Conservation (phyloP, 2,797 vertebrate genomes). For the Vipera latastei region DNA sequence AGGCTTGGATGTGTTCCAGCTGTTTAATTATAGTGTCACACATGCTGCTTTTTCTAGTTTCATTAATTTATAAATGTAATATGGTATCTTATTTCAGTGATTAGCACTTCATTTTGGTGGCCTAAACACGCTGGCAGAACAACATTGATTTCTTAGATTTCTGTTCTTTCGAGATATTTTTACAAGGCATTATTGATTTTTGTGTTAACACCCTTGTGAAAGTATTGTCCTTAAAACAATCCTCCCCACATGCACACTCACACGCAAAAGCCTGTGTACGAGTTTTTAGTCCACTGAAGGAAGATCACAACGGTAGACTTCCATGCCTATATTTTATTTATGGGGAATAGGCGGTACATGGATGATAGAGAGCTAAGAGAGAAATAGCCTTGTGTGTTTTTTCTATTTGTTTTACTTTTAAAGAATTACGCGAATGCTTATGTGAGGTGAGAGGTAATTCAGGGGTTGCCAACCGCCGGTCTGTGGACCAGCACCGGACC, state of each 20-base stretch:
- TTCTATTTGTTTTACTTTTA: background rate
- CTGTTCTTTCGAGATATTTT: slow-evolving; percentile 69
- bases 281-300: slow-evolving; percentile 21
- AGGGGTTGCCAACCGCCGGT: background rate
- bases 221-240: slow-evolving; percentile 43
- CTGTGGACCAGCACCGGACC: accelerated
- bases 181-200: slow-evolving; percentile 65
- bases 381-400: background rate
- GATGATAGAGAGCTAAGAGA: background rate
- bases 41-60: slow-evolving; percentile 77
- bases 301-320: slow-evolving; percentile 16
- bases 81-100: slow-evolving; percentile 78
- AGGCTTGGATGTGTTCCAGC: slow-evolving; percentile 79
- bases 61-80: slow-evolving; percentile 80
- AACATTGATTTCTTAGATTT: slow-evolving; percentile 72
- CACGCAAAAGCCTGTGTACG: slow-evolving; percentile 12
- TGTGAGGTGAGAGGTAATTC: background rate
- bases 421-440: background rate
- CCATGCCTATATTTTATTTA: background rate
- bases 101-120: slow-evolving; percentile 79
- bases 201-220: slow-evolving; percentile 59
- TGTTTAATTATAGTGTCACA: slow-evolving; percentile 78
- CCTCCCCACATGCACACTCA: background rate
- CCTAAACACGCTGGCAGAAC: slow-evolving; percentile 72
- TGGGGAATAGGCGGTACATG: no score